Percentiles rank a stretch among this genome's conserved stretches.
These are phyloP conservation scores for Pangasius krempfi DNA, from an alignment of 2,797 vertebrate genomes.

Conservation along the genomic window DNA sequence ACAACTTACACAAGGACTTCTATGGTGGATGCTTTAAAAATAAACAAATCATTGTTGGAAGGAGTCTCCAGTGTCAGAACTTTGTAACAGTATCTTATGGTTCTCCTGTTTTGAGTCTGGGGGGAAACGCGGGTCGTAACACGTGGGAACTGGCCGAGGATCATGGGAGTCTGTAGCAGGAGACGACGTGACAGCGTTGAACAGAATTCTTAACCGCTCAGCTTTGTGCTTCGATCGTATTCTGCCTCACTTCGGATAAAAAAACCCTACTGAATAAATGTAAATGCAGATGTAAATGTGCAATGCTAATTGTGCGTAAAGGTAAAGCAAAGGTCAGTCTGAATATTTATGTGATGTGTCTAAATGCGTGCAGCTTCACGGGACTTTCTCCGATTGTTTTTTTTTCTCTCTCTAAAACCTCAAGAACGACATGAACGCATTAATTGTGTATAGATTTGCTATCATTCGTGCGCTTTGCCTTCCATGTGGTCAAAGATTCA, in stretches of 20 bases:
- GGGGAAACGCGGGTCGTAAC: background rate
- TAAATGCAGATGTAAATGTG: background rate
- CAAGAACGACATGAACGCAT: background rate
- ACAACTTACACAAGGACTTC: background rate
- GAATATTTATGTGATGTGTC: background rate
- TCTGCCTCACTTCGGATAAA: background rate
- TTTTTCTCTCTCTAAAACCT: background rate
- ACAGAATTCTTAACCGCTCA: background rate
- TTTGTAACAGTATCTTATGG: background rate
- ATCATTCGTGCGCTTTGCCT: background rate
- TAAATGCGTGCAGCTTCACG: background rate
- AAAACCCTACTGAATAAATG: background rate
- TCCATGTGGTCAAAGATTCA: background rate
- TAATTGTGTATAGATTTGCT: background rate
- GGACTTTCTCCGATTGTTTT: background rate
- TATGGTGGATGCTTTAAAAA: background rate
- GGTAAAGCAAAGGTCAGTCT: constrained; percentile 6
- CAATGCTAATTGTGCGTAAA: constrained; percentile 1
- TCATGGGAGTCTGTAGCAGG: background rate
- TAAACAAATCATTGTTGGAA: background rate
- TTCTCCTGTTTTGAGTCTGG: background rate
- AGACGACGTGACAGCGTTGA: background rate
- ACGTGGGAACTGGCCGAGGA: background rate
- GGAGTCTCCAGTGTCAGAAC: background rate
- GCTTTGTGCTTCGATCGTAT: background rate